Conservation (phyloP, 2,888 invertebrate genomes). For the Noctua fimbriata region DNA sequence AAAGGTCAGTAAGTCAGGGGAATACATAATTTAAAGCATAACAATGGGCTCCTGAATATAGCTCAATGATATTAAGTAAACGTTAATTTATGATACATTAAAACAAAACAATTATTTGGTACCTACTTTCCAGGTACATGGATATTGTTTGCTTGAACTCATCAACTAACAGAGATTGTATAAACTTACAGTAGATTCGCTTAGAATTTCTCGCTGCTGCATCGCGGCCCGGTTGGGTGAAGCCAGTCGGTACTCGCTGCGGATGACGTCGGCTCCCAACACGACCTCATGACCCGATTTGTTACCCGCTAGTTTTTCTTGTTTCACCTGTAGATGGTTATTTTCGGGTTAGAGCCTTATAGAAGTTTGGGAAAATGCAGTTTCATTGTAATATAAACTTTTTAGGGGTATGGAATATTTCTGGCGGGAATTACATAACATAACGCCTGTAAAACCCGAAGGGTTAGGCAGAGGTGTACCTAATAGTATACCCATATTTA, state of each 20-base stretch:
- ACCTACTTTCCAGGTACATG: background rate
- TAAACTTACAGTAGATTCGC: constrained; percentile 90
- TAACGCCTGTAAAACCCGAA: too few relatives aligned
- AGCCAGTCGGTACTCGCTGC: constrained; percentile 85
- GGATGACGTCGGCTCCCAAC: constrained; percentile 84
- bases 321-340: constrained; percentile 79
- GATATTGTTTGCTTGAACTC: background rate
- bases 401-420: background rate
- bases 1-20: background rate
- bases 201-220: constrained; percentile 92
- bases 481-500: too few relatives aligned
- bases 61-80: background rate
- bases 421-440: too few relatives aligned
- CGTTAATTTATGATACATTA: background rate
- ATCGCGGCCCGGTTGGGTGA: constrained; percentile 80
- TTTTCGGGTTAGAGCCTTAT: background rate
- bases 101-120: background rate
- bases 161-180: background rate
- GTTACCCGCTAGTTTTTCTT: constrained; percentile 79
- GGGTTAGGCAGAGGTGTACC: too few relatives aligned
- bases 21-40: background rate
- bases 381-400: background rate
- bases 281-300: constrained; percentile 67
- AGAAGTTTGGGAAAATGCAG: background rate
- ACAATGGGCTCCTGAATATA: background rate